Conservation (phyloP, 2,888 invertebrate genomes). For the Tenthredo scrophulariae region DNA sequence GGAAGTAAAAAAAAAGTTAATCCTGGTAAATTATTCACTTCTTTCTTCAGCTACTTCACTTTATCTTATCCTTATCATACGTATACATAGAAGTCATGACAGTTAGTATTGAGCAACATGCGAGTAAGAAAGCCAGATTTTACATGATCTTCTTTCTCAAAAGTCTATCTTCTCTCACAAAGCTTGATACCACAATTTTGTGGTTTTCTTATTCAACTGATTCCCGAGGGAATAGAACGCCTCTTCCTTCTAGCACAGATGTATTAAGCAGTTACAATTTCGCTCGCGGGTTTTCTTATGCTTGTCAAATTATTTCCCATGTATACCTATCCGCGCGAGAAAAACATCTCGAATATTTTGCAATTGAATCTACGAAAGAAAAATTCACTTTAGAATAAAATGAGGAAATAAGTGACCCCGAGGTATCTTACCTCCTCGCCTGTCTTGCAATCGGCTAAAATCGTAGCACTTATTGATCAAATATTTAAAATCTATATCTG, state of each 20-base stretch:
- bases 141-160: not conserved
- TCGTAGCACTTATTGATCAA: not conserved
- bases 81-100: too few species aligned
- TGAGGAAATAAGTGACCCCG: not conserved
- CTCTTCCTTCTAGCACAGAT: not conserved
- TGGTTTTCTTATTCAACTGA: not conserved
- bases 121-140: not conserved
- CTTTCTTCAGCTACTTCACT: not conserved
- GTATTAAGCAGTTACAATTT: not conserved
- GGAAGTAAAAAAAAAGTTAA: too few species aligned
- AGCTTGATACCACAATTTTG: not conserved
- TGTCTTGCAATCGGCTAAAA: not conserved
- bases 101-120: not conserved
- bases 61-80: not conserved
- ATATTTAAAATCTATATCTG: not conserved
- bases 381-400: not conserved
- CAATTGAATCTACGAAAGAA: not conserved
- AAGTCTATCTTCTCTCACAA: not conserved
- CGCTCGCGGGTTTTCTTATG: not conserved
- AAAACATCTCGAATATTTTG: not conserved
- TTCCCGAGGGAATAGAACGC: not conserved
- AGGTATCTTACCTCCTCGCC: not conserved
- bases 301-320: not conserved
- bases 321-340: not conserved
- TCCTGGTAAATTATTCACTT: not conserved